Percentiles rank a stretch among this genome's conserved stretches.
Evolutionary conservation across 2,888 invertebrate genomes (phyloP).

Genomic region (Brachylomia viminalis): DNA sequence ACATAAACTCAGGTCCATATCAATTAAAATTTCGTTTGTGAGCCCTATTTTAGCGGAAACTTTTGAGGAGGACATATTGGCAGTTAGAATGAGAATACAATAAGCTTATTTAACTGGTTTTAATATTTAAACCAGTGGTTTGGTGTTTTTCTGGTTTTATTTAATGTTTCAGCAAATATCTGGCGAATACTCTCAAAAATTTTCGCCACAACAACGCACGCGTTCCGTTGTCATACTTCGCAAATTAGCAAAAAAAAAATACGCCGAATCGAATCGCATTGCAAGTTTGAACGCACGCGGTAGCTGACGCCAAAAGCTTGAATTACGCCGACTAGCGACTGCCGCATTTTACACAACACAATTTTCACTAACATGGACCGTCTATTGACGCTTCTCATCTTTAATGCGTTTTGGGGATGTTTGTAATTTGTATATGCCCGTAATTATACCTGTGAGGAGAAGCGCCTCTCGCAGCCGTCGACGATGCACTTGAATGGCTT

Average conservation of each 20-base stretch:
- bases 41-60: constrained; percentile 20
- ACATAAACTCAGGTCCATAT: not conserved
- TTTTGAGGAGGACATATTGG: not conserved
- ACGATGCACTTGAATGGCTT: constrained; percentile 99
- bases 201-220: constrained; percentile 4
- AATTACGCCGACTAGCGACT: constrained; percentile 44
- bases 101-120: not conserved
- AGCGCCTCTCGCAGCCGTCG: constrained; percentile 97
- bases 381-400: not conserved
- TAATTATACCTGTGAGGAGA: constrained; percentile 95
- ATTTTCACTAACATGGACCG: constrained; percentile 22
- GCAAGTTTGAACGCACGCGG: constrained; percentile 20
- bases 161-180: constrained; percentile 8
- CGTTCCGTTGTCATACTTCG: not conserved
- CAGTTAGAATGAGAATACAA: not conserved
- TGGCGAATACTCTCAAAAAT: constrained; percentile 5
- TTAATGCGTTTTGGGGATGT: constrained; percentile 27
- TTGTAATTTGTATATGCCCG: constrained; percentile 50
- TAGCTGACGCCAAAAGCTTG: constrained; percentile 11
- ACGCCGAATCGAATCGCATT: constrained; percentile 23
- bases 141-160: too few relatives aligned
- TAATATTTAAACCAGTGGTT: too few relatives aligned
- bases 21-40: constrained; percentile 20
- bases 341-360: constrained; percentile 23
- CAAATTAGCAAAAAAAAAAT: not conserved